Evolutionary conservation across 64 coral and sea anemone species (phyloP).

Genomic region (Stichodactyla helianthus): DNA sequence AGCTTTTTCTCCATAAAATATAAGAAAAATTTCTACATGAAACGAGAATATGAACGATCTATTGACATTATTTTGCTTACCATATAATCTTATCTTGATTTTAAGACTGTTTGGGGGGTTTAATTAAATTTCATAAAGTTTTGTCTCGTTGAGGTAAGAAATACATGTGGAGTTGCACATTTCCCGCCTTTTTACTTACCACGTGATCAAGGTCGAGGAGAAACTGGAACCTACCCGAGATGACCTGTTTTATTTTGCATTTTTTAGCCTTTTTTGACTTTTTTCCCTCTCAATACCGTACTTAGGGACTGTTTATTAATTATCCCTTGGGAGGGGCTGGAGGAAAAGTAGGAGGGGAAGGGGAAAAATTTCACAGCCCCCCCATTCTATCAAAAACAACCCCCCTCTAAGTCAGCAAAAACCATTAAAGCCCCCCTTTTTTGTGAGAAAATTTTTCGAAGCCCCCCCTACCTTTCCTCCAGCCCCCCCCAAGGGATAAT

Average conservation of each 20-base stretch:
- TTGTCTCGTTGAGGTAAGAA: neutral
- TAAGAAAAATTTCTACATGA: neutral
- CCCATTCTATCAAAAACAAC: too few species aligned
- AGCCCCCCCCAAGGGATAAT: too few species aligned
- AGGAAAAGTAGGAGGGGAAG: too few species aligned
- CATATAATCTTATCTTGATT: neutral
- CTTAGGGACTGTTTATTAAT: too few species aligned
- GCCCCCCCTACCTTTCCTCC: too few species aligned
- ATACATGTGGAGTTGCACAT: neutral
- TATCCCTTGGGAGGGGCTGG: too few species aligned
- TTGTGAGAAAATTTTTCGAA: too few species aligned
- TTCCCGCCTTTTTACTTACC: neutral
- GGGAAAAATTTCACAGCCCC: too few species aligned
- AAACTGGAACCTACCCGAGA: neutral
- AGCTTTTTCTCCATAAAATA: neutral
- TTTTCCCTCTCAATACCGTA: too few species aligned
- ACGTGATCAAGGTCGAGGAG: neutral
- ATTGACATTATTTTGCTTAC: neutral
- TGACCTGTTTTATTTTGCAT: neutral
- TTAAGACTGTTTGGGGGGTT: neutral
- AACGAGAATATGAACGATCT: neutral
- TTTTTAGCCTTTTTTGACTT: too few species aligned
- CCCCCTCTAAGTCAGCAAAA: too few species aligned
- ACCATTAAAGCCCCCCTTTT: too few species aligned
- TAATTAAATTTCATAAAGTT: neutral